Evolutionary conservation across 2,797 vertebrate genomes (phyloP).

Genomic region (Argentina silus): DNA sequence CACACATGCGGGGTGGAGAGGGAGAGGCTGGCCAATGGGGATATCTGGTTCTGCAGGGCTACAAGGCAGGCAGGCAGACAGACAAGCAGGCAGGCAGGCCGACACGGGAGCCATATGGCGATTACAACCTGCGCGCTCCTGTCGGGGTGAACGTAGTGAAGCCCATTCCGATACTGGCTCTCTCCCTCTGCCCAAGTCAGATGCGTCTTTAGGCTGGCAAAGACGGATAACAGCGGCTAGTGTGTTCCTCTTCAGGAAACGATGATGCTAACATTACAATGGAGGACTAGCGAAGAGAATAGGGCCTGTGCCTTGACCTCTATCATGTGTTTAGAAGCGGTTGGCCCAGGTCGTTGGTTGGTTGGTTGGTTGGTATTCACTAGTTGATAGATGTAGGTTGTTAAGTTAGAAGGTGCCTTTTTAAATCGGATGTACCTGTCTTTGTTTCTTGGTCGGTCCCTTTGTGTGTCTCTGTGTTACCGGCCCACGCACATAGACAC

Average conservation of each 20-base stretch:
- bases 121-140: conserved; percentile 67
- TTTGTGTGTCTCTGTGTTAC: conserved; percentile 48
- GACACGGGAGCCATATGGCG: conserved; percentile 73
- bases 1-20: conserved; percentile 51
- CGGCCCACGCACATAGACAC: conserved; percentile 62
- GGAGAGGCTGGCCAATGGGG: conserved; percentile 66
- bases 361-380: background rate
- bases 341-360: background rate
- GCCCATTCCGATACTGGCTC: conserved; percentile 42
- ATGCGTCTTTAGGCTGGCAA: conserved; percentile 5
- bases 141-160: conserved; percentile 42
- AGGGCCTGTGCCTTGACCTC: background rate
- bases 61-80: background rate
- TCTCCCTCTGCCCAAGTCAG: conserved; percentile 19
- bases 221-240: background rate
- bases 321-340: background rate
- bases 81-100: conserved; percentile 60
- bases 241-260: background rate
- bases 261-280: background rate
- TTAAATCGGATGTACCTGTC: conserved; percentile 50
- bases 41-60: conserved; percentile 42
- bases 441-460: conserved; percentile 38
- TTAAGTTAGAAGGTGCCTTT: conserved; percentile 13
- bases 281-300: background rate
- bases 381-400: background rate